Conservation (phyloP, 2,888 invertebrate species). For the Meghimatium bilineatum region DNA sequence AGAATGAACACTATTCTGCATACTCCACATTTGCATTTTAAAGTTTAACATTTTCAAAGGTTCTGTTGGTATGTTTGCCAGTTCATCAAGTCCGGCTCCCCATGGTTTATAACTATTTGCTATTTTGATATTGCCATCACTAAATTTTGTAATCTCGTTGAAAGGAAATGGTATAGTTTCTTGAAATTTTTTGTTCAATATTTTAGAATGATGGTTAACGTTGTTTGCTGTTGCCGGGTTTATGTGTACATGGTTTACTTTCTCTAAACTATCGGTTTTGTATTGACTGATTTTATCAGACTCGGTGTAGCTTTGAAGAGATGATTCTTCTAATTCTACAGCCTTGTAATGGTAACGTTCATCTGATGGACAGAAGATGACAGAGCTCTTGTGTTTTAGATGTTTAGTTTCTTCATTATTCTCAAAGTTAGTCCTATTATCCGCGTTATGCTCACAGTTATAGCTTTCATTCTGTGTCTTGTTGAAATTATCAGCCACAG, state of each 20-base stretch:
- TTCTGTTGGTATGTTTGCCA: background rate
- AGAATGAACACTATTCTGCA: background rate
- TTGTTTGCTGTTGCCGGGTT: background rate
- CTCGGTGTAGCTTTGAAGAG: background rate
- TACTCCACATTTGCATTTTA: conserved; percentile 1
- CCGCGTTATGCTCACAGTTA: background rate
- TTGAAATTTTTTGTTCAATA: background rate
- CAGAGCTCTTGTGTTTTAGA: background rate
- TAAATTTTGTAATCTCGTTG: too few species aligned
- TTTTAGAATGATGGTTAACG: background rate
- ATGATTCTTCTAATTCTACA: background rate
- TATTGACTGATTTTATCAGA: background rate
- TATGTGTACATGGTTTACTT: background rate
- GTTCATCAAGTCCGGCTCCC: too few species aligned
- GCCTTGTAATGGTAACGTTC: background rate
- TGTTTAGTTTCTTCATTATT: background rate
- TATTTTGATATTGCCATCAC: background rate
- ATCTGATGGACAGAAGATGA: background rate
- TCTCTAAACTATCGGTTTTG: background rate
- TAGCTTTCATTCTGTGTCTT: background rate
- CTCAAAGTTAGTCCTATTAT: too few species aligned
- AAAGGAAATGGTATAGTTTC: background rate
- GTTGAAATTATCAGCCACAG: background rate
- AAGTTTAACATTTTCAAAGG: background rate
- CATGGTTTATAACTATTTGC: background rate